Percentiles rank a stretch among this genome's conserved stretches.
Evolutionary conservation across 1,140 invertebrate species (phyloP).

Genomic region (Scaptomyza montana): DNA sequence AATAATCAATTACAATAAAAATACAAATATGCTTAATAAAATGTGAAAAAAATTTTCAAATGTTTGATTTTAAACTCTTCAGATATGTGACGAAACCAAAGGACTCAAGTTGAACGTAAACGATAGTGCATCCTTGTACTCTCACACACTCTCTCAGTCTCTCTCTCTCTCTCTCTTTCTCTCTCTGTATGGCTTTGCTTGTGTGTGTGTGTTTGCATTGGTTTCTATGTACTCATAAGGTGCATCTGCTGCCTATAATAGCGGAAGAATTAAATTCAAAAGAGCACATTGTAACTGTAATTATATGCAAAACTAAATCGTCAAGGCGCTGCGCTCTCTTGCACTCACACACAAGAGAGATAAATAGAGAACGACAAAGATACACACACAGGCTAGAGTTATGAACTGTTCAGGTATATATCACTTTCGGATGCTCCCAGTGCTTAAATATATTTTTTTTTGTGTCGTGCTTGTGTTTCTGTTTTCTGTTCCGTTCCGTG

Average conservation of each 20-base stretch:
- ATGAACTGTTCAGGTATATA: constrained; percentile 52
- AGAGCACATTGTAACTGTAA: constrained; percentile 19
- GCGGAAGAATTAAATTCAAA: neutral
- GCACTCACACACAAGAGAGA: neutral
- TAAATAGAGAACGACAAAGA: neutral
- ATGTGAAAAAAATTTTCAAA: neutral
- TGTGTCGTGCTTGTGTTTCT: constrained; percentile 1
- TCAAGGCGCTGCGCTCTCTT: neutral
- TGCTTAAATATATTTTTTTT: constrained; percentile 32
- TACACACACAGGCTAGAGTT: too few relatives aligned
- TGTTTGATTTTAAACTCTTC: too few relatives aligned
- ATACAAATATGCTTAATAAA: too few relatives aligned
- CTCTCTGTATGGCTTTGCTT: neutral
- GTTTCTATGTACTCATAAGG: too few relatives aligned
- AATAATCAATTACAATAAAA: neutral
- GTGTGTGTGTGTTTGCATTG: neutral
- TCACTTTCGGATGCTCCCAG: constrained; percentile 68
- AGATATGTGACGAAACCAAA: neutral
- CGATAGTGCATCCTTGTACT: neutral
- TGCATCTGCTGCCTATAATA: constrained; percentile 1
- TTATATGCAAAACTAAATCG: constrained; percentile 1
- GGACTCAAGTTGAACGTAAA: neutral
- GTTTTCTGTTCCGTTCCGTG: constrained; percentile 5
- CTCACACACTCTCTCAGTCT: neutral
- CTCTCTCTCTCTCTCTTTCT: neutral